Conservation (phyloP, 2,888 invertebrate species). For the Meiosimyza platycephala region DNA sequence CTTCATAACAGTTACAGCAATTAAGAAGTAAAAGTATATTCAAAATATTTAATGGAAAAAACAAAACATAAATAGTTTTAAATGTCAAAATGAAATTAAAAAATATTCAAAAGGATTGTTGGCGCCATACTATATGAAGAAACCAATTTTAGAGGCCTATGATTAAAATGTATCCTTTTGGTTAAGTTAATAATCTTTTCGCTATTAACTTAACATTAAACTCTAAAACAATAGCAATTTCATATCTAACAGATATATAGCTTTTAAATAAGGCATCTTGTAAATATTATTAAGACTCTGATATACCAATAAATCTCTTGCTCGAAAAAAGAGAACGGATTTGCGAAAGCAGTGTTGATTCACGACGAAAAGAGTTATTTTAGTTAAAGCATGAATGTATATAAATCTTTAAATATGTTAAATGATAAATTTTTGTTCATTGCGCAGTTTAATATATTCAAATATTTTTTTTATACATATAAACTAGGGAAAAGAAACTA, state of each 20-base stretch:
- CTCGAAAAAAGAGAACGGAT: constrained; percentile 6
- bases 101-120: constrained; percentile 1
- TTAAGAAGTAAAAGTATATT: constrained; percentile 30
- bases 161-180: neutral
- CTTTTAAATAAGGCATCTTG: constrained; percentile 21
- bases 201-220: neutral
- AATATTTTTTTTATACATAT: constrained; percentile 34
- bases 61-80: constrained; percentile 37
- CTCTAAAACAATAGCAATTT: neutral
- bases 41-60: constrained; percentile 23
- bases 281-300: constrained; percentile 20
- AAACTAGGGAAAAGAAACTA: constrained; percentile 31
- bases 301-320: constrained; percentile 11
- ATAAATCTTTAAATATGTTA: constrained; percentile 20
- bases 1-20: constrained; percentile 44
- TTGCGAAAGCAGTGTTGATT: constrained; percentile 1
- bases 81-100: constrained; percentile 32
- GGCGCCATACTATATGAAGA: constrained; percentile 29
- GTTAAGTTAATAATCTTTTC: neutral
- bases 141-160: neutral
- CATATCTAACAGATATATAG: neutral
- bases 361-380: constrained; percentile 8
- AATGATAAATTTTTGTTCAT: constrained; percentile 9
- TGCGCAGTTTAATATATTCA: neutral
- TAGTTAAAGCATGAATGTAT: constrained; percentile 23